phyloP scores from a whole-genome alignment of 2,797 vertebrate genomes.

The Periophthalmus magnuspinnatus region DNA sequence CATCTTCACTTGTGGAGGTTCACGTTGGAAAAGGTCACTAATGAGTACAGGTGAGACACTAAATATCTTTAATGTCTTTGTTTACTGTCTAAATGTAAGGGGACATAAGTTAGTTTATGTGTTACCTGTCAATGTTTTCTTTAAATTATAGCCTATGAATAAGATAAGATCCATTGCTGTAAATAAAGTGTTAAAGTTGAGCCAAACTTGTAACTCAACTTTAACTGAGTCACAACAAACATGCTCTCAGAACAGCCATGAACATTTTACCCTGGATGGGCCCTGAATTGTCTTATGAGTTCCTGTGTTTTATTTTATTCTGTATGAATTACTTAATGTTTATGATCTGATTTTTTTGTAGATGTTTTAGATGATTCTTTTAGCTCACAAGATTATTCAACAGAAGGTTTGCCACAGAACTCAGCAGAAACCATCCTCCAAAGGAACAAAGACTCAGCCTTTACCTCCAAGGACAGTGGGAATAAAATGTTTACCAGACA shows the following conservation, averaged over 20 bases:
- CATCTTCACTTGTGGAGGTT: constrained; percentile 88
- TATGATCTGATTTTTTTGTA: constrained; percentile 9
- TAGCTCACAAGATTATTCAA: constrained; percentile 65
- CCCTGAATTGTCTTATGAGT: background rate
- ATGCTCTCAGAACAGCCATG: too few species aligned
- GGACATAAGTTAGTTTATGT: too few species aligned
- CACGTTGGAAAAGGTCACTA: constrained; percentile 82
- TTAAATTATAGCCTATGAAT: too few species aligned
- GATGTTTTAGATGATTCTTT: constrained; percentile 65
- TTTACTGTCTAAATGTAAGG: background rate
- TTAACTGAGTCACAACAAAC: too few species aligned
- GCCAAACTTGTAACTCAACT: too few species aligned
- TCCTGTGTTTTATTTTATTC: background rate
- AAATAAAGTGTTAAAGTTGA: background rate
- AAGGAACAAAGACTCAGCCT: constrained; percentile 62
- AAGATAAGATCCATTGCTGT: too few species aligned
- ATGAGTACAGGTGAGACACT: constrained; percentile 66
- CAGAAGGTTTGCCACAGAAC: constrained; percentile 56
- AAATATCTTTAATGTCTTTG: background rate
- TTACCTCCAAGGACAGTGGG: constrained; percentile 50
- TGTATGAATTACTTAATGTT: background rate
- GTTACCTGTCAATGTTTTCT: too few species aligned
- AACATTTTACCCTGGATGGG: background rate
- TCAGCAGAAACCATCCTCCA: constrained; percentile 57
- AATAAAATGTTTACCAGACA: constrained; percentile 56